A percentile compares a stretch with the other conserved stretches of the same genome.
phyloP scores from a whole-genome alignment of 1,140 invertebrate species.

The Atopsyche davidsoni region DNA sequence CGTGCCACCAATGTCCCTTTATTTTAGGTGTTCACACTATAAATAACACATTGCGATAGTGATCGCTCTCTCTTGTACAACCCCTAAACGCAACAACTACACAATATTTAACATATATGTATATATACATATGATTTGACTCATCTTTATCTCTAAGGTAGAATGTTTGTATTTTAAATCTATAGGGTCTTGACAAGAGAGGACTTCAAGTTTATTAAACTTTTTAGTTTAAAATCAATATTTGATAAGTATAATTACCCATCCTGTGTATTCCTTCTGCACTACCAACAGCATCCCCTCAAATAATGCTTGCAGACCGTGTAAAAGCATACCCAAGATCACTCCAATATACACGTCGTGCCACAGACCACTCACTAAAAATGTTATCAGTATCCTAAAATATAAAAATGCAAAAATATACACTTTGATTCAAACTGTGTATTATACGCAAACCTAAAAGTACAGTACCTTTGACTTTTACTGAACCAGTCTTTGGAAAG shows the following conservation, averaged over 20 bases:
- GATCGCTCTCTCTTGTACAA: too few relatives aligned
- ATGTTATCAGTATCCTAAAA: neutral
- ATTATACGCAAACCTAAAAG: neutral
- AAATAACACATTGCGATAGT: too few relatives aligned
- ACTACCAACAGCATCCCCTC: neutral
- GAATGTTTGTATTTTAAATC: too few relatives aligned
- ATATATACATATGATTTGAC: too few relatives aligned
- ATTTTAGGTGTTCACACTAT: too few relatives aligned
- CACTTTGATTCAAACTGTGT: neutral
- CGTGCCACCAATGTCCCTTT: too few relatives aligned
- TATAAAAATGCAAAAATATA: neutral
- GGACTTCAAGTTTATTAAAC: neutral
- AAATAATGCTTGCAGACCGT: neutral
- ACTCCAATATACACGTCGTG: conserved; percentile 2
- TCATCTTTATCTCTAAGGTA: too few relatives aligned
- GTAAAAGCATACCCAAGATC: neutral
- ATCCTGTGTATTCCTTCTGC: conserved; percentile 1
- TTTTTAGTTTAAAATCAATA: neutral
- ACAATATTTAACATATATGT: too few relatives aligned
- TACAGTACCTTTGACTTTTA: conserved; percentile 34
- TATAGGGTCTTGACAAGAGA: too few relatives aligned
- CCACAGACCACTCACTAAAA: conserved; percentile 6
- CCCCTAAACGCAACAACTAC: too few relatives aligned
- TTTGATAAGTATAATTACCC: neutral
- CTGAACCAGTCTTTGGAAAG: conserved; percentile 65